Percentiles rank a stretch among this genome's conserved stretches.
These are phyloP conservation scores for Artemia franciscana DNA, from an alignment of 1,140 invertebrate genomes.

Conservation along the genomic window DNA sequence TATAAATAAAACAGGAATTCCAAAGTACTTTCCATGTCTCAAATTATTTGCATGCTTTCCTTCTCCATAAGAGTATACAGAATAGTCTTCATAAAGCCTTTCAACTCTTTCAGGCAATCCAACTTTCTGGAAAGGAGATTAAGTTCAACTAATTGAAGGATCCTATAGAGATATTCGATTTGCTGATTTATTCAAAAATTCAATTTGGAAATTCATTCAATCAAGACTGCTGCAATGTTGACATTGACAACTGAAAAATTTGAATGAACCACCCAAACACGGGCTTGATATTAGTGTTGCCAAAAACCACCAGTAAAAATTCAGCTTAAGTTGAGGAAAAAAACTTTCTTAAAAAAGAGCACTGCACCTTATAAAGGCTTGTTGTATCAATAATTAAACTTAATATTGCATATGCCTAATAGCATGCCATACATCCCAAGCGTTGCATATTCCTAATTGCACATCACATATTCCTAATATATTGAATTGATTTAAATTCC, in stretches of 20 bases:
- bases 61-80: conserved; percentile 71
- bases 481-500: too few species aligned
- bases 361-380: too few species aligned
- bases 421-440: too few species aligned
- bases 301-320: neutral
- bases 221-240: neutral
- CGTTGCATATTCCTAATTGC: too few species aligned
- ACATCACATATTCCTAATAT: too few species aligned
- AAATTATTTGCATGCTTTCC: conserved; percentile 40
- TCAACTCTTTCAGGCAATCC: conserved; percentile 29
- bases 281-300: neutral
- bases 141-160: conserved; percentile 1
- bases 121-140: conserved; percentile 32
- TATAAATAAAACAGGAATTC: conserved; percentile 74
- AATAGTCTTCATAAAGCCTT: conserved; percentile 43
- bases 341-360: too few species aligned
- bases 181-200: too few species aligned
- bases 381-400: too few species aligned
- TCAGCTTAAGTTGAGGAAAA: too few species aligned
- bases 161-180: neutral
- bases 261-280: neutral
- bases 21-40: conserved; percentile 45
- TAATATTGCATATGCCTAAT: too few species aligned
- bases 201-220: neutral
- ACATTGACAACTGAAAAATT: neutral